Percentiles rank a stretch among this genome's conserved stretches.
These are phyloP conservation scores for Pipa parva DNA, from an alignment of 2,113 vertebrate genomes.

Conservation along the genomic window DNA sequence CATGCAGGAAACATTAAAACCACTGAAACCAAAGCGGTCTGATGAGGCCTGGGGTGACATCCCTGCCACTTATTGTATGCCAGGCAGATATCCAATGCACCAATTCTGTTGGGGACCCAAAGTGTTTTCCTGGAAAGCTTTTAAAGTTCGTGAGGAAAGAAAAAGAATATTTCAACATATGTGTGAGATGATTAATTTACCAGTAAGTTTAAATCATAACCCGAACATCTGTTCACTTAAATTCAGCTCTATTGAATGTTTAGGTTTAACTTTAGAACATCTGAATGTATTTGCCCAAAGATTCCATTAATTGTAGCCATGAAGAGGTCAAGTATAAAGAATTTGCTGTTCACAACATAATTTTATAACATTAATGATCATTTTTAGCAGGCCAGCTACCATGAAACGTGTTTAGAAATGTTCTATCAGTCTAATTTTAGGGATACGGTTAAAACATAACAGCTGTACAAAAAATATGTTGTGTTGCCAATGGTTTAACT, in stretches of 20 bases:
- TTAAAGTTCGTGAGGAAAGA: no score
- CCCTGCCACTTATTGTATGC: not conserved
- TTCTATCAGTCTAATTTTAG: not conserved
- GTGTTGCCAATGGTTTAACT: constrained; percentile 11
- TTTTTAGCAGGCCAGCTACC: not conserved
- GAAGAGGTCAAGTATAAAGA: not conserved
- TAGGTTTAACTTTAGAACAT: not conserved
- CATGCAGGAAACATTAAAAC: not conserved
- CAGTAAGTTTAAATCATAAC: not conserved
- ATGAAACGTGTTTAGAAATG: not conserved
- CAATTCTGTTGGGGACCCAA: no score
- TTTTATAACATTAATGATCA: not conserved
- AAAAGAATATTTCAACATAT: not conserved
- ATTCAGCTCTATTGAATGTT: not conserved
- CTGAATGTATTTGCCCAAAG: not conserved
- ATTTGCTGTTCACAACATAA: not conserved
- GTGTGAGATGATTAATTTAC: not conserved
- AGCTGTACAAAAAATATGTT: constrained; percentile 9
- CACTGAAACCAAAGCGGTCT: constrained; percentile 16
- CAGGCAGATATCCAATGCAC: not conserved
- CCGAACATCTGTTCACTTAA: not conserved
- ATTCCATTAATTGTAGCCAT: not conserved
- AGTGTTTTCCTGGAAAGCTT: no score
- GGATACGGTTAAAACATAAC: constrained; percentile 1
- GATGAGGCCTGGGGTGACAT: not conserved